Evolutionary conservation across 2,113 vertebrate species (phyloP), one percentile per base, ranked within the genome.

Genomic region (Empidonax traillii): DNA sequence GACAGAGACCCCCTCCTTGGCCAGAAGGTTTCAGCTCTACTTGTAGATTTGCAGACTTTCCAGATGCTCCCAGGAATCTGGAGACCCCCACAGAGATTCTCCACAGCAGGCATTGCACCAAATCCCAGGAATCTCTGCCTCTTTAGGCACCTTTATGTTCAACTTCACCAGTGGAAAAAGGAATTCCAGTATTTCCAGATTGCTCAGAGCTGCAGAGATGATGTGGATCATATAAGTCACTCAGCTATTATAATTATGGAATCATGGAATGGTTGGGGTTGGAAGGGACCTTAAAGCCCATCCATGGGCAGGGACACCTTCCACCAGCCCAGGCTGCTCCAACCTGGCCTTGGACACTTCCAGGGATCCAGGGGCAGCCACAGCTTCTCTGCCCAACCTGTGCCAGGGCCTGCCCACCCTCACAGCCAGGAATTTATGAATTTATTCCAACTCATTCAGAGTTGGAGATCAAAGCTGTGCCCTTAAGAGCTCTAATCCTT

Each of bases 211-310:
- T 33, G 58, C 9, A 4, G 16, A n/a, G 19, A 65, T 59, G 35
- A 24, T 31, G 25, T 9, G 2, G 46, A 13, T 1, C 6, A 14
- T 37, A 7, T 4, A 15, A 58, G n/a, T 53, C 4, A 1, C 23
- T 88, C 25, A 47, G 4, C 16, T 39, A 15, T 63, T 21, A 21
- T 14, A 18, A 41, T 63, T 12, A 27, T 5, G 27, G 37, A 39
- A 28, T 28, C 61, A 20, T 12, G 18, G 61, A 63, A 30, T 41
- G 61, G 39, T 20, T 63, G 41, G 39, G 18, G 5, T 43, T 63
- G 61, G 61, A 6, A 63, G 18, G 8, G 27, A 41, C 12, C 8
- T 14, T 6, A 63, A 43, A 43, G 5, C 4, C 7, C 61, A 43
- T 21, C 61, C 8, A 9, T 30, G 61, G 27, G 61, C 37, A 63